phyloP scores from a whole-genome alignment of 2,888 invertebrate genomes.

The Melinaea menophilus region DNA sequence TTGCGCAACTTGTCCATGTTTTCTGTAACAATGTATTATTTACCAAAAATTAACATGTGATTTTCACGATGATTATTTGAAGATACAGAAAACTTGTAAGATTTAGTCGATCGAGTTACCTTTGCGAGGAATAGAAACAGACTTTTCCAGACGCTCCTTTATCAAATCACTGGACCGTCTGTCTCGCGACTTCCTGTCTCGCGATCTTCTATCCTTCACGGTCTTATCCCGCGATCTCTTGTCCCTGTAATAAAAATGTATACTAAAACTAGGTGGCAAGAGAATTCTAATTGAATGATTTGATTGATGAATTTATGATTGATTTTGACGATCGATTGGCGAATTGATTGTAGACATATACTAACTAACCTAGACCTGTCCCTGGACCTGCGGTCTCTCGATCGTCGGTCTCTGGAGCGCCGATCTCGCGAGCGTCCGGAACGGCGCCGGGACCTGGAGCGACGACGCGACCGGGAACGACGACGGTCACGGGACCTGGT shows the following conservation, averaged over 20 bases:
- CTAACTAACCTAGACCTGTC: conserved; percentile 55
- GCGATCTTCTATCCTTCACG: conserved; percentile 58
- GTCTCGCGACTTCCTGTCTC: conserved; percentile 72
- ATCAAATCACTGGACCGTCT: conserved; percentile 68
- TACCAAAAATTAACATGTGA: not conserved
- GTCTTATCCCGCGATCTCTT: conserved; percentile 67
- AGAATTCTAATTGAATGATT: too few species aligned
- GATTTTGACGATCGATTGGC: too few species aligned
- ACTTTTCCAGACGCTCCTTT: conserved; percentile 70
- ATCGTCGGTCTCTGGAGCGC: conserved; percentile 59
- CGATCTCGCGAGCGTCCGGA: conserved; percentile 52
- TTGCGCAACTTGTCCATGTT: conserved; percentile 59
- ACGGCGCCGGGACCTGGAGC: conserved; percentile 57
- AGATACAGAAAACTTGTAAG: not conserved
- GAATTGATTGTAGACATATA: too few species aligned
- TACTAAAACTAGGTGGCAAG: too few species aligned
- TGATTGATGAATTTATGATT: too few species aligned
- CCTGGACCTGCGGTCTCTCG: conserved; percentile 59
- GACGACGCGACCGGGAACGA: conserved; percentile 62
- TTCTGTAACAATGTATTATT: conserved; percentile 45
- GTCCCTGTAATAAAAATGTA: conserved; percentile 44
- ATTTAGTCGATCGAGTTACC: conserved; percentile 39
- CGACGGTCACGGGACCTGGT: conserved; percentile 65
- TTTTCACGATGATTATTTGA: not conserved
- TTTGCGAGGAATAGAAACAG: conserved; percentile 71